Conservation (phyloP, 2,797 vertebrate species). For the Leuciscus waleckii region DNA sequence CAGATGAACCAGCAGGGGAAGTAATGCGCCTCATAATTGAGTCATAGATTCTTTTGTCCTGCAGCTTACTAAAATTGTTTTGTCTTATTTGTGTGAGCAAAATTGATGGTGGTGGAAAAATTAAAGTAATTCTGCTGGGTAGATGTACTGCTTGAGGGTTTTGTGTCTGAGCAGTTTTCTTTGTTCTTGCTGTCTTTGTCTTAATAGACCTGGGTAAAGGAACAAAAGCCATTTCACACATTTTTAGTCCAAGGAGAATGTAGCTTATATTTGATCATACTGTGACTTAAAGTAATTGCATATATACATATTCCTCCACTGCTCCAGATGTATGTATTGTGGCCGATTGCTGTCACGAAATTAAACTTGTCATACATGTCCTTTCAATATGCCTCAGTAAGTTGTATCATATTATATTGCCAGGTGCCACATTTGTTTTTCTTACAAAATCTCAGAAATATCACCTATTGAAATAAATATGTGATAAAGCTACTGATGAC, state of each 20-base stretch:
- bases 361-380: neutral
- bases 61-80: neutral
- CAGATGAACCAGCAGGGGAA: constrained; percentile 3
- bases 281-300: neutral
- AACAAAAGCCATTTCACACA: constrained; percentile 65
- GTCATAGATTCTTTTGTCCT: neutral
- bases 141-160: neutral
- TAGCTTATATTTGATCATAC: constrained; percentile 2
- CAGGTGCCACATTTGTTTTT: neutral
- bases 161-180: neutral
- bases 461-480: neutral
- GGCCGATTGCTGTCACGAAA: neutral
- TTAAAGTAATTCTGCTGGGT: neutral
- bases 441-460: neutral
- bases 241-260: neutral
- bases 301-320: neutral
- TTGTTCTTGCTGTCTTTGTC: constrained; percentile 78
- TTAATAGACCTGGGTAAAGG: constrained; percentile 85
- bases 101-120: neutral
- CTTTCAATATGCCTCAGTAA: neutral
- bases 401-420: neutral
- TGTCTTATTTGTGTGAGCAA: neutral
- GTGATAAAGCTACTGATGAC: neutral
- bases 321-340: neutral
- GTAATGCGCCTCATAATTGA: neutral